phyloP scores from a whole-genome alignment of 2,888 invertebrate genomes.

The Amphipyra tragopoginis region DNA sequence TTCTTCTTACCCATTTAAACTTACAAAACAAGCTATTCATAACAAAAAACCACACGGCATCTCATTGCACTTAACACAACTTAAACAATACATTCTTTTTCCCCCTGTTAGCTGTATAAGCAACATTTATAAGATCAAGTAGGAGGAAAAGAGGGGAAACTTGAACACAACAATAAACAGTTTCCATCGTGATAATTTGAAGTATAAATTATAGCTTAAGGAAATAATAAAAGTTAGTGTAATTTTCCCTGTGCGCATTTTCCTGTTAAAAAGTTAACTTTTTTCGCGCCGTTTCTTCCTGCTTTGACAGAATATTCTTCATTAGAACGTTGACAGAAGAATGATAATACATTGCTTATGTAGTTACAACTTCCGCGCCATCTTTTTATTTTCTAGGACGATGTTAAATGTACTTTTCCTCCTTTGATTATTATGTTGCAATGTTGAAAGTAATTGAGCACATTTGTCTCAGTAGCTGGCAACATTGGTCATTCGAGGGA shows the following conservation, averaged over 20 bases:
- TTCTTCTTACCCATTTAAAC: no score
- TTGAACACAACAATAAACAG: conserved; percentile 39
- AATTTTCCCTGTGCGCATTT: conserved; percentile 43
- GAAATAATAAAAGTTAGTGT: conserved; percentile 52
- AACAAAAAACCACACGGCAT: neutral
- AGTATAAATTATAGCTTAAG: conserved; percentile 49
- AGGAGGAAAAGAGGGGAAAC: conserved; percentile 32
- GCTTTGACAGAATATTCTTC: conserved; percentile 33
- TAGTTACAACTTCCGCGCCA: conserved; percentile 3
- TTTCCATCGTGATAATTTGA: conserved; percentile 41
- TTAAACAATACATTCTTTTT: conserved; percentile 38
- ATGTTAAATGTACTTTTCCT: no score
- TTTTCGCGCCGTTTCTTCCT: conserved; percentile 24
- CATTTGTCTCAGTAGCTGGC: no score
- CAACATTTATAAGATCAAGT: conserved; percentile 44
- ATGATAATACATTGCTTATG: conserved; percentile 13
- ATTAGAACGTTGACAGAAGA: conserved; percentile 10
- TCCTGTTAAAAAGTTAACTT: conserved; percentile 46
- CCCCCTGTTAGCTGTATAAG: conserved; percentile 20
- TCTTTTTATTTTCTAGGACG: neutral
- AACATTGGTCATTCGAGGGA: no score
- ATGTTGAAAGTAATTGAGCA: no score
- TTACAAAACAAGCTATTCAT: no score
- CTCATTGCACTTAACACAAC: conserved; percentile 33
- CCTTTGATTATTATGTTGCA: no score